Base-by-base conservation (phyloP, 2,113 vertebrate species). In the Ceyx cyanopectus region DNA sequence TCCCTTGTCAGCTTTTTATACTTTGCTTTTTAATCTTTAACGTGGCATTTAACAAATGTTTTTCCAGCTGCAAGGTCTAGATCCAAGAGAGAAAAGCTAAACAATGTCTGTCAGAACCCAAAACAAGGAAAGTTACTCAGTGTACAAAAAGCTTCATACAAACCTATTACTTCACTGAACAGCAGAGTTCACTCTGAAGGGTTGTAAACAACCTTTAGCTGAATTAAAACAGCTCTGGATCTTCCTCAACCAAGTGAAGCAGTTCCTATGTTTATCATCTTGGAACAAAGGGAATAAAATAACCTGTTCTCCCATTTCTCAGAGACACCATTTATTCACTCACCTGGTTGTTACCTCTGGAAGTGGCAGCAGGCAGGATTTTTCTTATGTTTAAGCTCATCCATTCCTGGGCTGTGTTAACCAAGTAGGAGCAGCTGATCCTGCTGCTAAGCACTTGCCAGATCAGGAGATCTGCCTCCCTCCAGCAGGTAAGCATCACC, bases 1-100 rank as follows among this genome's bases (percentile, higher is more conserved):
- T 61, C 46, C 43, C 86, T 72, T 80, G 58, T 79, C 90, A 92
- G 51, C n/a, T 93, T 94, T 85, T 80, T 92, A 50, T 57, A 70
- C 87, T 56, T 72, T 18, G 50, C 6, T 82, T 92, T 87, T 83
- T 85, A 72, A 68, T 14, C 40, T 75, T 75, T 48, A 88, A 45
- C 34, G 15, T n/a, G 67, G 5, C 69, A 63, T 83, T 80, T 76
- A 70, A 74, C 45, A 61, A 79, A 78, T 63, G 37, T 37, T 72
- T 90, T 78, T 56, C 81, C 58, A 82, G 74, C 54, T 90, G 58
- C 70, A 57, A 76, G 7, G 22, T 66, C 66, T 73, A 58, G 24
- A 54, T 11, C 24, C 62, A 77, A 48, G 73, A 30, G 19, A 66
- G 15, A 53, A 69, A 46, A 89, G 50, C 17, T 40, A 68, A 84